Base-by-base conservation (phyloP, 2,888 invertebrate species). In the Bombyx huttoni region DNA sequence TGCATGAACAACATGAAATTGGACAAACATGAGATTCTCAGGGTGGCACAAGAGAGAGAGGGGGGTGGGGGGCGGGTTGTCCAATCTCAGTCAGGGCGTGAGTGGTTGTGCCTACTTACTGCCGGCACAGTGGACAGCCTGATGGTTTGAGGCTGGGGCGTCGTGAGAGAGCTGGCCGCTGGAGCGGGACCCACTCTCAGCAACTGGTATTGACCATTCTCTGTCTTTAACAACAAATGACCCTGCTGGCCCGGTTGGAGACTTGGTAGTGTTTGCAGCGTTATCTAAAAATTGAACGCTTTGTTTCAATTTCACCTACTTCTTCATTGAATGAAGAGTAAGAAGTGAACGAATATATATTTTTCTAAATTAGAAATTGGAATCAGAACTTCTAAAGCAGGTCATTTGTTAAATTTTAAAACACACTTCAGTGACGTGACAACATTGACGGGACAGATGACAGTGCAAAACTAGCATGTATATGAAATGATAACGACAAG, bases 121-220 rank as follows among this genome's bases (percentile, higher is more conserved):
- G 94, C 92, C 85, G 94, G 93, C 86, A 96, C 93, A 73, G 96
- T 93, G 88, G 96, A 95, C 84, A 96, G 92, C 77, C 96, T 93
- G 87, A 95, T 94, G 76, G 94, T 92, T 78, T 92, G 92, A 73
- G 91, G 81, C 73, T 89, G 91, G 65, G 91, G 89, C 75, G 90
- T 89, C 70, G 91, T 89, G 65, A 91, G 89, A 56, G 78, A 72
- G 70, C 67, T 73, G 64, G 91, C 89, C 55, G 91, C 82, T 54
- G 95, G 92, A 59, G 95, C 93, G 64, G 95, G 94, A 62, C 95
- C 95, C 68, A 96, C 95, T 80, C 97, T 92, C 75, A 98, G 90
- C 80, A 98, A 90, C 86, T 98, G 97, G 87, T 95, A 96, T 84
- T 97, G 96, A 74, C 98, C 98, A 90, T 96, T 97, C 90, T 98